Percentiles rank a stretch among this genome's conserved stretches.
Evolutionary conservation across 2,888 invertebrate species (phyloP).

Genomic region (Ganaspis brasiliensis): DNA sequence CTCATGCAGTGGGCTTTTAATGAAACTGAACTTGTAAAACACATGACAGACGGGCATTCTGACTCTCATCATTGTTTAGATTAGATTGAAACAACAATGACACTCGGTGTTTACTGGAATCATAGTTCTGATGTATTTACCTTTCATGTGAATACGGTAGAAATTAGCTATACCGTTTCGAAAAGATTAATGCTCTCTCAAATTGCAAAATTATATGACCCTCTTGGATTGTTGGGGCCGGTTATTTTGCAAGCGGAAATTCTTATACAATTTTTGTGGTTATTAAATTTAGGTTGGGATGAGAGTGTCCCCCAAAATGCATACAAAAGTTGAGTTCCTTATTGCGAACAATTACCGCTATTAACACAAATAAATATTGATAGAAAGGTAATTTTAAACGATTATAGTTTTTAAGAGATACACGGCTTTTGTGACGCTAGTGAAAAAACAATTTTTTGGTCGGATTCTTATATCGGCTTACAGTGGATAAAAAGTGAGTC

Average conservation of each 20-base stretch:
- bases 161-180: too few species aligned
- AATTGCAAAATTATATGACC: neutral
- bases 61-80: neutral
- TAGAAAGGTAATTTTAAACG: neutral
- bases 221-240: neutral
- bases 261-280: too few species aligned
- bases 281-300: too few species aligned
- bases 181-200: neutral
- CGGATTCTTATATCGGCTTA: neutral
- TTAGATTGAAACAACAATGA: neutral
- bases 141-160: neutral
- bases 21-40: too few species aligned
- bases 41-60: too few species aligned
- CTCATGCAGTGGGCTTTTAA: too few species aligned
- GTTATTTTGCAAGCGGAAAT: too few species aligned
- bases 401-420: neutral
- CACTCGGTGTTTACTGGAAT: neutral
- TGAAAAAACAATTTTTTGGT: neutral
- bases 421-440: neutral
- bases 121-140: neutral
- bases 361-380: neutral
- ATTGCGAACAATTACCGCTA: neutral
- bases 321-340: neutral
- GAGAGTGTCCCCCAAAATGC: neutral
- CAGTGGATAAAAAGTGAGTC: constrained; percentile 49